Conservation (phyloP, 1,140 invertebrate species). For the Drosophila nigrodunni region DNA sequence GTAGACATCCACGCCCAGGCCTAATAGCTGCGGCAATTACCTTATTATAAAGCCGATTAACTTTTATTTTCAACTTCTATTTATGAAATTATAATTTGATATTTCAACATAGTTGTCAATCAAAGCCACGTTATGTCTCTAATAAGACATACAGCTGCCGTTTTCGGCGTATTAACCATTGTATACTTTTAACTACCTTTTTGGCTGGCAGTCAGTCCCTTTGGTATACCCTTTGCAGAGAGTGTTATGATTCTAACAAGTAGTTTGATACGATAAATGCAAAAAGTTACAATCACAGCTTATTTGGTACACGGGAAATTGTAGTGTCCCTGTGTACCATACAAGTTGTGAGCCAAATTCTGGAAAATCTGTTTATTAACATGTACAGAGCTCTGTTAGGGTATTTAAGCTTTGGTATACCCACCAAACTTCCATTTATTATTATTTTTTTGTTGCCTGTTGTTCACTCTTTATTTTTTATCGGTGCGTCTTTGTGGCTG, state of each 20-base stretch:
- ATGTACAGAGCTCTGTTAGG: too few relatives aligned
- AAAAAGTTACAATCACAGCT: too few relatives aligned
- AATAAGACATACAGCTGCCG: slow-evolving; percentile 47
- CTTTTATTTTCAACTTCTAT: slow-evolving; percentile 63
- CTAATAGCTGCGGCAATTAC: slow-evolving; percentile 79
- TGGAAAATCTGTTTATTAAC: too few relatives aligned
- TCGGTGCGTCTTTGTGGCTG: slow-evolving; percentile 52
- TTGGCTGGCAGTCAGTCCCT: not conserved
- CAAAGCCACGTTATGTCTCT: slow-evolving; percentile 57
- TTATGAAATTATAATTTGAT: slow-evolving; percentile 80
- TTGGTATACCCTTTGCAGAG: slow-evolving; percentile 3
- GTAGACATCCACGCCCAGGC: slow-evolving; percentile 59
- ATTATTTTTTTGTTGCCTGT: slow-evolving; percentile 38
- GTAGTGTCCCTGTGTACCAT: too few relatives aligned
- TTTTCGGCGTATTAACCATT: slow-evolving; percentile 25
- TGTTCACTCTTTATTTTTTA: slow-evolving; percentile 62
- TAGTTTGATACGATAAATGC: too few relatives aligned
- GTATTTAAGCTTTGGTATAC: too few relatives aligned
- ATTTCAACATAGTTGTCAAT: slow-evolving; percentile 83
- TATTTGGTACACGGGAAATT: too few relatives aligned
- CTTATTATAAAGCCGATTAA: slow-evolving; percentile 77
- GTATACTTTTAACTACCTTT: slow-evolving; percentile 27
- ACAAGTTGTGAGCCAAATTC: too few relatives aligned
- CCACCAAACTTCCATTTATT: not conserved
- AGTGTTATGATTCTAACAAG: not conserved